phyloP scores from a whole-genome alignment of 2,113 vertebrate species.

The Oenanthe oenanthe region DNA sequence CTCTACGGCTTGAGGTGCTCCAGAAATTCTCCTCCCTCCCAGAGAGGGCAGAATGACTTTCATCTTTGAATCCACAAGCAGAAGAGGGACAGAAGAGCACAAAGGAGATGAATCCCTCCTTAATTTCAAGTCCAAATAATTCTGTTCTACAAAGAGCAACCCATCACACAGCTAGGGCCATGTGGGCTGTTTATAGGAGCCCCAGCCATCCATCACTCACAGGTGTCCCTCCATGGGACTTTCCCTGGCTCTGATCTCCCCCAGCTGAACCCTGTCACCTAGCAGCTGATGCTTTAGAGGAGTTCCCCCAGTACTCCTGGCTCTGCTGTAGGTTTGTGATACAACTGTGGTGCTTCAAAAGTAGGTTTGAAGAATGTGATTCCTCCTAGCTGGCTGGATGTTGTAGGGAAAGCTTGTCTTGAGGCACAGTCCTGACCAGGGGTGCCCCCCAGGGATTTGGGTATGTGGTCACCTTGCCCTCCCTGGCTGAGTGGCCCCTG shows the following conservation, averaged over 20 bases:
- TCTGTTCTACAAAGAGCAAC: background rate
- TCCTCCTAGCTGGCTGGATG: background rate
- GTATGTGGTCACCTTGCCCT: background rate
- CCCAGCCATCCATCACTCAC: background rate
- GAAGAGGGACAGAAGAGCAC: background rate
- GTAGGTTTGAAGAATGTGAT: fast-evolving
- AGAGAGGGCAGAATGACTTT: background rate
- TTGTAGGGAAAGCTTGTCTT: background rate
- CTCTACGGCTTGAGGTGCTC: background rate
- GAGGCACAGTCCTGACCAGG: background rate
- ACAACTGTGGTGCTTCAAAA: background rate
- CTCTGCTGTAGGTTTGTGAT: background rate
- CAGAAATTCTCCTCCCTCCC: background rate
- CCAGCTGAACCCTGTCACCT: background rate
- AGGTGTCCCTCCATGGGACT: background rate
- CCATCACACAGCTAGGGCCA: no score
- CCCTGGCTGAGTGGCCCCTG: background rate
- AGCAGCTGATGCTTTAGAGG: background rate
- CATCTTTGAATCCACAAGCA: background rate
- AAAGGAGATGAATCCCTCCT: fast-evolving
- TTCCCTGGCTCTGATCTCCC: background rate
- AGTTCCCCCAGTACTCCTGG: no score
- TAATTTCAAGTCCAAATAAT: background rate
- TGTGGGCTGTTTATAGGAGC: background rate
- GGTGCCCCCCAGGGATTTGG: background rate